Base-by-base conservation (phyloP, 2,888 invertebrate species). In the Drosophila formosana region DNA sequence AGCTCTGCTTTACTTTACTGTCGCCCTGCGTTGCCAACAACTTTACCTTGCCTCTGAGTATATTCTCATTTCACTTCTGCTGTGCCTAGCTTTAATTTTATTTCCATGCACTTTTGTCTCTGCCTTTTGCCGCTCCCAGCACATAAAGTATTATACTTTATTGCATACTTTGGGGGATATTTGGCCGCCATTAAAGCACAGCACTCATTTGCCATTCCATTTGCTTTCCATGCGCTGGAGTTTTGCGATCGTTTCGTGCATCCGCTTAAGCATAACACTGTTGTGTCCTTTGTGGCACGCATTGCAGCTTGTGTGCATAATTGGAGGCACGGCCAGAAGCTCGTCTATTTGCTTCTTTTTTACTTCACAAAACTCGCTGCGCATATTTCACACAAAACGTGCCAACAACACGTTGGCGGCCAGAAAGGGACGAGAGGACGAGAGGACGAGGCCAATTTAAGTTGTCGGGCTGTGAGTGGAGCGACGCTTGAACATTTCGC, bases 151-250 rank as follows among this genome's bases (percentile, higher is more conserved):
- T 57, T 55, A 78, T 58, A 75, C 53, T 72, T 75, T 72, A 79
- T 68, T 34, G 72, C 66, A 72, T 68, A 72, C 79, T 63, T 72
- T 32, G 63, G 64, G 71, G 72, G 25, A 72, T 75, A 62, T 53
- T 63, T 49, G 56, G 32, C 34, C 13, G 39, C 13, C 39, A 41
- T 51, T 62, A 30, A 43, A 34, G 49, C 46, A 37, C 37, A 43
- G 37, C 32, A 41, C 82, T 80, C 83, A 80, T 86, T 86, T 82
- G 50, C 67, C 43, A 85, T 81, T 76, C 86, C 76, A 75, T 81
- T 85, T 80, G 68, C 18, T 4, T 3, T 9, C 3, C n/a, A n/a
- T n/a, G 6, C 7, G 32, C 7, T 32, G 32, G 18, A 18, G 18
- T 18, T 18, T 18, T 18, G 32, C 41, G 57, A 53, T 43, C 39